Conservation (phyloP, 1,140 invertebrate genomes). For the Cydia amplana region DNA sequence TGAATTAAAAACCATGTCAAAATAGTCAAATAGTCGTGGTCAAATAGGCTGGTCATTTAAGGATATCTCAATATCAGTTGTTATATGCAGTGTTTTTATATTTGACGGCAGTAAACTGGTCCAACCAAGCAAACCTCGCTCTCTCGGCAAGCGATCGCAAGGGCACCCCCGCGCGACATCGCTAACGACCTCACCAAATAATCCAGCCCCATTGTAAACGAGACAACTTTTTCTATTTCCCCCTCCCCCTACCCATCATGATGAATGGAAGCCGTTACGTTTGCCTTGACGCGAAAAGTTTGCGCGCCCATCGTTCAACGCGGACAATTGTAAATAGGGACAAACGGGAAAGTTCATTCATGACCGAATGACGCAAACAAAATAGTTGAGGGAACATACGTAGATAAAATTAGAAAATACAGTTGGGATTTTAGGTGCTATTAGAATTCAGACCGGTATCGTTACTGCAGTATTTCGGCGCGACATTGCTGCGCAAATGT, state of each 20-base stretch:
- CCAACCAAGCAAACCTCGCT: too few species aligned
- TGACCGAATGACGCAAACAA: not conserved
- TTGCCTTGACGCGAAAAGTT: constrained; percentile 22
- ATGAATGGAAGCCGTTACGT: constrained; percentile 30
- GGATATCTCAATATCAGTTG: too few species aligned
- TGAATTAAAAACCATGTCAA: too few species aligned
- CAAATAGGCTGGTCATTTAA: too few species aligned
- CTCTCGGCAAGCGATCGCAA: not conserved
- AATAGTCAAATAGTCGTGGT: too few species aligned
- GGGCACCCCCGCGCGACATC: not conserved
- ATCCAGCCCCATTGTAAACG: constrained; percentile 26
- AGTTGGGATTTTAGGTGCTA: not conserved
- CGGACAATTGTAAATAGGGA: constrained; percentile 28
- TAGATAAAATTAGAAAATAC: not conserved
- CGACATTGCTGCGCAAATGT: too few species aligned
- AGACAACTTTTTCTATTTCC: constrained; percentile 32
- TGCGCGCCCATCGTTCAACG: constrained; percentile 7
- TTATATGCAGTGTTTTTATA: too few species aligned
- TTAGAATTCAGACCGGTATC: not conserved
- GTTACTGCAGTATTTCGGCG: too few species aligned
- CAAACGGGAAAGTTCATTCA: constrained; percentile 16
- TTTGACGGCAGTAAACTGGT: too few species aligned
- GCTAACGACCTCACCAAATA: constrained; percentile 9
- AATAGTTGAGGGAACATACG: not conserved
- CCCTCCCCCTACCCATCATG: not conserved